Evolutionary conservation across 2,797 vertebrate genomes (phyloP).

Genomic region (Darevskia mixta): DNA sequence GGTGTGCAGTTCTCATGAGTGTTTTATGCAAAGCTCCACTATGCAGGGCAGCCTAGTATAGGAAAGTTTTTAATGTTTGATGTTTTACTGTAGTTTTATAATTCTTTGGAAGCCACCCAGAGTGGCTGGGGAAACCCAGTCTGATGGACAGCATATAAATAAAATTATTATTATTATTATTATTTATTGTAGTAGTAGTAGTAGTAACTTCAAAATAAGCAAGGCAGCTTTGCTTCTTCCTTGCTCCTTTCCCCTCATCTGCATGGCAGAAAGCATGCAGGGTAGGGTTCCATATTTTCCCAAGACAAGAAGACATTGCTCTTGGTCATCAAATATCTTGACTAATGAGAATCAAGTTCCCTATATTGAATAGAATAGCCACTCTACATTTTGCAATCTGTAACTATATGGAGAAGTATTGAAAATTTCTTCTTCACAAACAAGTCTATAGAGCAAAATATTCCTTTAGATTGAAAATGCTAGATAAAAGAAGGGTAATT

Average conservation of each 20-base stretch:
- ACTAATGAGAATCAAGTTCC: background rate
- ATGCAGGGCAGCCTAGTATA: background rate
- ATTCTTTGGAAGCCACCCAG: too few relatives aligned
- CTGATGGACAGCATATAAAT: too few relatives aligned
- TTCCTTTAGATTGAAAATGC: background rate
- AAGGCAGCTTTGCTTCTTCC: background rate
- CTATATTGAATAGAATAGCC: background rate
- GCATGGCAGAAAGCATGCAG: background rate
- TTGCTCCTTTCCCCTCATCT: background rate
- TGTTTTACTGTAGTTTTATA: too few relatives aligned
- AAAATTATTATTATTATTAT: too few relatives aligned
- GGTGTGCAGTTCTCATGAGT: too few relatives aligned
- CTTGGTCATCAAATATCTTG: background rate
- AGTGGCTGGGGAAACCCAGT: too few relatives aligned
- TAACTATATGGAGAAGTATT: background rate
- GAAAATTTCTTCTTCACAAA: background rate
- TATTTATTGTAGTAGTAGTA: too few relatives aligned
- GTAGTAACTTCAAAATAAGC: background rate
- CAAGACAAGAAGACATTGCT: background rate
- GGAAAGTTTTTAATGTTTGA: too few relatives aligned
- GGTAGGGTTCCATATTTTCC: background rate
- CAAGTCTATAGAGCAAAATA: too few relatives aligned
- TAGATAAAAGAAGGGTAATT: background rate
- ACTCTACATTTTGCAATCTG: background rate
- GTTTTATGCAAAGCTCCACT: background rate